phyloP scores from a whole-genome alignment of 2,797 vertebrate species.

The Amphiprion clarkii region DNA sequence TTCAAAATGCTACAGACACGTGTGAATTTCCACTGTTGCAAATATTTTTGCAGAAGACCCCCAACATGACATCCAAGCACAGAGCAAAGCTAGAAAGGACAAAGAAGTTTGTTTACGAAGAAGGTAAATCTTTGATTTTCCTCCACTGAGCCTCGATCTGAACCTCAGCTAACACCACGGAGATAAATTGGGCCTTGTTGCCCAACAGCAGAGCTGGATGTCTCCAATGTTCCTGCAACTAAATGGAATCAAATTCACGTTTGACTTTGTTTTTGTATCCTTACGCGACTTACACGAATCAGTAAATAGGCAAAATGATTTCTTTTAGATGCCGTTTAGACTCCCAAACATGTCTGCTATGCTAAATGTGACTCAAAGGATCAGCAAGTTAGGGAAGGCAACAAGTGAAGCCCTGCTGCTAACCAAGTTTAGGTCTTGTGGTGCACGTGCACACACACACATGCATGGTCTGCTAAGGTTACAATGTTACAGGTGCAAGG shows the following conservation, averaged over 20 bases:
- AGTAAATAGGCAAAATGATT: conserved; percentile 4
- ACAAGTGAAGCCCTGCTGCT: conserved; percentile 45
- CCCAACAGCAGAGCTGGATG: not conserved
- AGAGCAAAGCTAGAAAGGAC: too few species aligned
- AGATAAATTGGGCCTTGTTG: conserved; percentile 7
- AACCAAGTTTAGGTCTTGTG: conserved; percentile 46
- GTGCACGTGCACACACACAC: conserved; percentile 25
- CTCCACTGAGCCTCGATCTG: not conserved
- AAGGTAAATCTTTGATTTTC: not conserved
- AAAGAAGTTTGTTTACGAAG: too few species aligned
- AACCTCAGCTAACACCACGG: conserved; percentile 7
- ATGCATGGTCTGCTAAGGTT: conserved; percentile 62
- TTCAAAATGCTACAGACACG: too few species aligned
- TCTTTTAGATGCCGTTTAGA: conserved; percentile 17
- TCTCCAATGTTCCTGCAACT: not conserved
- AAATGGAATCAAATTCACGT: conserved; percentile 7
- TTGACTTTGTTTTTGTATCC: not conserved
- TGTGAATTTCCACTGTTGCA: too few species aligned
- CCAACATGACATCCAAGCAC: too few species aligned
- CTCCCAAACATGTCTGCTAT: conserved; percentile 41
- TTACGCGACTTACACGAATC: not conserved
- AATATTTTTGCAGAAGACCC: too few species aligned
- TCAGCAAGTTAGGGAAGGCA: conserved; percentile 54
- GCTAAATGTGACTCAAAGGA: conserved; percentile 53
- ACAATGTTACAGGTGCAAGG: conserved; percentile 79